These are phyloP conservation scores for Myotis myotis DNA, from an alignment of 2,797 vertebrate genomes.

Conservation along the genomic window DNA sequence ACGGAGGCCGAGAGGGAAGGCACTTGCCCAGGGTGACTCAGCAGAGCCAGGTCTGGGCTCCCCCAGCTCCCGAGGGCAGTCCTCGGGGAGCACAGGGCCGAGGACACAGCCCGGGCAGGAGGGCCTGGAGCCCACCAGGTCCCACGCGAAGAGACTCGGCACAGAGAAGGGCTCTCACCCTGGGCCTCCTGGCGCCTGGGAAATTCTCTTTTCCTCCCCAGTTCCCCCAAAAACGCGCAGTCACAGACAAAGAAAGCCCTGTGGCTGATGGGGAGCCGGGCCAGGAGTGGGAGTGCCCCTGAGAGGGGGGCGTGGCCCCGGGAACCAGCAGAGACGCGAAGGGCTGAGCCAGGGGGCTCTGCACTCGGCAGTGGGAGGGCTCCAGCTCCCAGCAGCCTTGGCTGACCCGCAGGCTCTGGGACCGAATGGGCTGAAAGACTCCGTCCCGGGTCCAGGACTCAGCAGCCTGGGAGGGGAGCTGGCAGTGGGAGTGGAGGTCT, in stretches of 20 bases:
- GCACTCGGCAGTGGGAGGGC: background rate
- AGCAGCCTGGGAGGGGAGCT: accelerated
- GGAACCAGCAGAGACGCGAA: background rate
- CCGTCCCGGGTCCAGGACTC: background rate
- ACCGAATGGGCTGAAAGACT: accelerated
- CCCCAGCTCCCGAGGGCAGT: too few species aligned
- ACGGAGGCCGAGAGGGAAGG: background rate
- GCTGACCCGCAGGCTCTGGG: accelerated
- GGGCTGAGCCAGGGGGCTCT: background rate
- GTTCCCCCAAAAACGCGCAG: background rate
- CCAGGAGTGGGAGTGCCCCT: background rate
- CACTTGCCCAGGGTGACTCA: background rate
- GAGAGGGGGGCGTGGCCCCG: background rate
- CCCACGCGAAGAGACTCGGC: background rate
- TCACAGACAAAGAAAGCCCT: conserved; percentile 35
- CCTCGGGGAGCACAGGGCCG: accelerated
- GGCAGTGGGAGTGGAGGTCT: accelerated
- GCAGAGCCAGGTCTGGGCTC: background rate
- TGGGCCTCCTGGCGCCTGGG: background rate
- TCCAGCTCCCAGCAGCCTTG: accelerated
- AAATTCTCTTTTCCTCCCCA: background rate
- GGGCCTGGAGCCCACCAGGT: background rate
- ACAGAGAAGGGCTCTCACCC: too few species aligned
- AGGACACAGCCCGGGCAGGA: background rate
- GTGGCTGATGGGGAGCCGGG: background rate